These are phyloP conservation scores for Cydia amplana DNA, from an alignment of 1,140 invertebrate genomes.

Conservation along the genomic window DNA sequence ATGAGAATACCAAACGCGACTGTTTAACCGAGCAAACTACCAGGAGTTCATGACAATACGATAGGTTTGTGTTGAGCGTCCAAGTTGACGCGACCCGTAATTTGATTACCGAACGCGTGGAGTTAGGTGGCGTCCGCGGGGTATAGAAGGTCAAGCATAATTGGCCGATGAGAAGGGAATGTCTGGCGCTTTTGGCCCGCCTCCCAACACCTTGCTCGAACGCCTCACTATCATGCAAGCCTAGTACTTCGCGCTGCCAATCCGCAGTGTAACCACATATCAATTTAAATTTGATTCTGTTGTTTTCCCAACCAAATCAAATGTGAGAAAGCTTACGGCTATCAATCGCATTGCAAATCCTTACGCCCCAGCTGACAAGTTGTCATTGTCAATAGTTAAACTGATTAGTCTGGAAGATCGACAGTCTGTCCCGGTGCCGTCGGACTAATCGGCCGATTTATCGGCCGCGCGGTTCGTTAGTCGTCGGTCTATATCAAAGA, in stretches of 20 bases:
- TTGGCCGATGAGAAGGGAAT: conserved; percentile 69
- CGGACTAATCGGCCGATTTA: conserved; percentile 63
- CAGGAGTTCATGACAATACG: conserved; percentile 56
- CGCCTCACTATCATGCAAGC: conserved; percentile 69
- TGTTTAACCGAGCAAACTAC: conserved; percentile 58
- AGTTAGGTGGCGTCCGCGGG: conserved; percentile 46
- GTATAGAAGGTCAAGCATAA: conserved; percentile 61
- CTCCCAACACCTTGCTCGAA: conserved; percentile 67
- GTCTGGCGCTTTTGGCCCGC: conserved; percentile 68
- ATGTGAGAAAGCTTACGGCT: conserved; percentile 16
- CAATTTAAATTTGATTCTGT: conserved; percentile 25
- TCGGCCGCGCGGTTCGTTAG: conserved; percentile 61
- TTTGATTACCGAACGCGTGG: conserved; percentile 43
- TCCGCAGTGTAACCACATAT: conserved; percentile 23
- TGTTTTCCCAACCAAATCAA: background rate
- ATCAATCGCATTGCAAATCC: conserved; percentile 25
- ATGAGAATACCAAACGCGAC: conserved; percentile 49
- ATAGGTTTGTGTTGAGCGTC: conserved; percentile 47
- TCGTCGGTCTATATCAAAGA: conserved; percentile 64
- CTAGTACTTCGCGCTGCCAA: conserved; percentile 65
- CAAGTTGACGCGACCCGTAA: conserved; percentile 49
- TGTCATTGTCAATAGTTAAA: conserved; percentile 45
- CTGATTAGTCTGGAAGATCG: conserved; percentile 55
- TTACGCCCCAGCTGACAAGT: conserved; percentile 36
- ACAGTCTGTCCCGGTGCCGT: conserved; percentile 53